These are phyloP conservation scores for Ispidina picta DNA, from an alignment of 2,797 vertebrate genomes.

Conservation along the genomic window DNA sequence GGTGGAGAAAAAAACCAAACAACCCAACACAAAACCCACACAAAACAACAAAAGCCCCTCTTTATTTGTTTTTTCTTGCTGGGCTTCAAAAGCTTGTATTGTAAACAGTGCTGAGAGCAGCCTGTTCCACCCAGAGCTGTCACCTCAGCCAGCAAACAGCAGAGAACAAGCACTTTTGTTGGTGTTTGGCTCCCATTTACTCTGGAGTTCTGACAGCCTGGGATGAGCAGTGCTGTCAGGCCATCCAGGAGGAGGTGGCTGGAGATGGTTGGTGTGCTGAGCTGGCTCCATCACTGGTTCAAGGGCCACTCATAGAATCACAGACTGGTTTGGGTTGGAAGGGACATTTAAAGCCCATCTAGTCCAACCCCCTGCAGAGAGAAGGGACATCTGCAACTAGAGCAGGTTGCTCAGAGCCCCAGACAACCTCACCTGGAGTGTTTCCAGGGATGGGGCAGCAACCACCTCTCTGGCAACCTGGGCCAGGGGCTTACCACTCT, in stretches of 20 bases:
- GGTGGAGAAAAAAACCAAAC: not conserved
- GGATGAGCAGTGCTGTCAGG: not conserved
- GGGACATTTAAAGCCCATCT: not conserved
- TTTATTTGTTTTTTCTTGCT: conserved; percentile 46
- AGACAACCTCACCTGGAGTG: not conserved
- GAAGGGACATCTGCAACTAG: not conserved
- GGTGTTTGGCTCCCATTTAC: not conserved
- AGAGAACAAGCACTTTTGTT: not conserved
- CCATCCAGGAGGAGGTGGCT: not conserved
- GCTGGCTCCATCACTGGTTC: rapidly evolving
- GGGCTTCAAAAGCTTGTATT: conserved; percentile 44
- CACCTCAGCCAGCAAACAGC: conserved; percentile 26
- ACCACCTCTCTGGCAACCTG: not conserved
- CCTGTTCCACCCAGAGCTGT: not conserved
- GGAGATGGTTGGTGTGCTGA: not conserved
- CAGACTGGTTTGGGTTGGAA: not conserved
- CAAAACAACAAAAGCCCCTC: conserved; percentile 53
- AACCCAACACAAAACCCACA: not conserved
- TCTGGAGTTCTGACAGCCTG: not conserved
- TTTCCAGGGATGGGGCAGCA: not conserved
- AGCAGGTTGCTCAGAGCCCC: not conserved
- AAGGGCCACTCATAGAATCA: not conserved
- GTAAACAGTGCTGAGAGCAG: not conserved
- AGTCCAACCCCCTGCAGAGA: not conserved
- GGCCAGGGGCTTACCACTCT: not conserved